Evolutionary conservation across 2,113 vertebrate species (phyloP), one percentile per base, ranked within the genome.

Genomic region (Riparia riparia): DNA sequence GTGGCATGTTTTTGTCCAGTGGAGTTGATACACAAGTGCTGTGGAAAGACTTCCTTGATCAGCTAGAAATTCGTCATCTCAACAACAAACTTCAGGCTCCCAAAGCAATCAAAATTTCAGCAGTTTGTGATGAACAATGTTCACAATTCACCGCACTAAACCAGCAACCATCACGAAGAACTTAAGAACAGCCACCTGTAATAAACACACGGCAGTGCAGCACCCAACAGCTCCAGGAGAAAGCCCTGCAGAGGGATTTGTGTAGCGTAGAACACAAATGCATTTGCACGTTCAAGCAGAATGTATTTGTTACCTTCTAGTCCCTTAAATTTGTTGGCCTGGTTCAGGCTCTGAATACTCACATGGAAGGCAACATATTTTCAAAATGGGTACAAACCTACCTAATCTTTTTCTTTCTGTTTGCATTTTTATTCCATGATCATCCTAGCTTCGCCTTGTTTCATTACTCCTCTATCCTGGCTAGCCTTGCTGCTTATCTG

Each of bases 351-450:
- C 79, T 45, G 44, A 83, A 72, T 20, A 32, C 69, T 88, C 90
- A 70, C 7, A 14, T 16, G 64, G 71, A 93, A 88, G 34, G 20
- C 0, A 2, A 87, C 65, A 81, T 64, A 1, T 34, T 82, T 76
- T 79, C 66, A 60, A 66, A 89, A 57, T 63, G 70, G 31, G 61
- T 90, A 47, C 73, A 66, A n/a, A 61, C 32, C 47, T 82, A 90
- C 92, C 69, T 93, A 93, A 96, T 95, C 71, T 95, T 93, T 80
- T 65, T 5, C 54, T 44, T 92, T 82, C 47, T 45, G 44, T 58
- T 91, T 94, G 44, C 80, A 79, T 94, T 97, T 93, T 95, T 94
- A 91, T 96, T 91, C 69, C 39, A 25, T 28, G 31, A 78, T 82
- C 80, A 73, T 58, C 63, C 87, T 78, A 32, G 49, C 53, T 94